Percentiles rank a stretch among this genome's conserved stretches.
phyloP scores from a whole-genome alignment of 2,888 invertebrate genomes.

The Catocala sponsa region DNA sequence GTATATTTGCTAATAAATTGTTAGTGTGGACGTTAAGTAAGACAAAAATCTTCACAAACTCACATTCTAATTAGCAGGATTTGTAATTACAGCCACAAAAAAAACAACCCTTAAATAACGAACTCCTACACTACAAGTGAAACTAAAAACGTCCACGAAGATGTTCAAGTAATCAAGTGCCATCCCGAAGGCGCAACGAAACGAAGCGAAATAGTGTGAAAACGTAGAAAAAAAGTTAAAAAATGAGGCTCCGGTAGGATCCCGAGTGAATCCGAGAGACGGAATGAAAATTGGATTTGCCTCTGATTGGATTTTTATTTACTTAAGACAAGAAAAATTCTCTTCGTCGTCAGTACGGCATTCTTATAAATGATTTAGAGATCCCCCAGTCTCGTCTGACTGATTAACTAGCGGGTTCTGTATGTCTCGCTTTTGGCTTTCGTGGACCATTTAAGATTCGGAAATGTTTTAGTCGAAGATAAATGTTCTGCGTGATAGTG shows the following conservation, averaged over 20 bases:
- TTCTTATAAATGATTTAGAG: slow-evolving; percentile 85
- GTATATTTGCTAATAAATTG: no score
- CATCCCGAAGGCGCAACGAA: slow-evolving; percentile 51
- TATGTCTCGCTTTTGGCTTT: slow-evolving; percentile 36
- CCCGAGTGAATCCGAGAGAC: slow-evolving; percentile 80
- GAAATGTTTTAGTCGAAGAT: slow-evolving; percentile 17
- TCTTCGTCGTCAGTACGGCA: slow-evolving; percentile 63
- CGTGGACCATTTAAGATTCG: slow-evolving; percentile 18
- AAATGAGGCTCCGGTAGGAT: slow-evolving; percentile 70
- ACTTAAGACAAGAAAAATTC: slow-evolving; percentile 88
- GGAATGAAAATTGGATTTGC: slow-evolving; percentile 87
- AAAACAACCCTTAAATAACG: background rate
- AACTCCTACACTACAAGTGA: slow-evolving; percentile 8
- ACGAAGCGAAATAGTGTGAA: slow-evolving; percentile 76
- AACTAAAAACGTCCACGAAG: slow-evolving; percentile 29
- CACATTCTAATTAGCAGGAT: no score
- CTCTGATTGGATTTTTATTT: slow-evolving; percentile 88
- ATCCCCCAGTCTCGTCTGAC: slow-evolving; percentile 57
- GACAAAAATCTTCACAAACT: no score
- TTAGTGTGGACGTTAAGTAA: no score
- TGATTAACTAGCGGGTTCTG: slow-evolving; percentile 66
- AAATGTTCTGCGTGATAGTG: slow-evolving; percentile 6
- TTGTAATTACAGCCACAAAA: no score
- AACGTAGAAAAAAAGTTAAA: slow-evolving; percentile 72
- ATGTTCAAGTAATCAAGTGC: slow-evolving; percentile 29